Conservation (phyloP, 1,140 invertebrate species). For the Liolophura sinensis region DNA sequence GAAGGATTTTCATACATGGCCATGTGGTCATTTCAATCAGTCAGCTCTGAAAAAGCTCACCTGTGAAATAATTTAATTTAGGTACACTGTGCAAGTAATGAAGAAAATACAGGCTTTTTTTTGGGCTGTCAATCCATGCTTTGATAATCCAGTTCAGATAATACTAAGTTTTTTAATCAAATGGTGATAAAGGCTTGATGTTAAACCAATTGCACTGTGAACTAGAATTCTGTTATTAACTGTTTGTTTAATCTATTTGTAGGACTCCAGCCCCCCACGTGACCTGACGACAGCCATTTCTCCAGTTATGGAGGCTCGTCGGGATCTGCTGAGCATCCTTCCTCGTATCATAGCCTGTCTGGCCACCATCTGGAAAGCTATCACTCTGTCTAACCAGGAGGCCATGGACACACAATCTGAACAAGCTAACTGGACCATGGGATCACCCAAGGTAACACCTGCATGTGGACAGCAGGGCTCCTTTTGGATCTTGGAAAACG, state of each 20-base stretch:
- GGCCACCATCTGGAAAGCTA: slow-evolving; percentile 78
- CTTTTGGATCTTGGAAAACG: slow-evolving; percentile 55
- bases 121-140: neutral
- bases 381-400: slow-evolving; percentile 57
- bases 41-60: no score
- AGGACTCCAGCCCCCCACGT: slow-evolving; percentile 51
- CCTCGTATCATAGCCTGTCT: slow-evolving; percentile 81
- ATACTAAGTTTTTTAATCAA: no score
- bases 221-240: neutral
- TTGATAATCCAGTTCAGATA: neutral
- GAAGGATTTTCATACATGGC: no score
- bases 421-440: slow-evolving; percentile 52
- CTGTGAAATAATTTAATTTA: no score
- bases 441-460: slow-evolving; percentile 46
- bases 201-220: neutral
- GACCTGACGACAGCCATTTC: slow-evolving; percentile 31
- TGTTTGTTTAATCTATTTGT: slow-evolving; percentile 3
- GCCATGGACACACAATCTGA: slow-evolving; percentile 17
- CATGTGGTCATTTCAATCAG: no score
- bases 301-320: slow-evolving; percentile 68
- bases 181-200: neutral
- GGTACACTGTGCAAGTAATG: no score
- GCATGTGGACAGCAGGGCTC: slow-evolving; percentile 5
- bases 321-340: slow-evolving; percentile 76
- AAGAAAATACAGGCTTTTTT: no score